Conservation (phyloP, 2,888 invertebrate genomes). For the Andrena chrysosceles region DNA sequence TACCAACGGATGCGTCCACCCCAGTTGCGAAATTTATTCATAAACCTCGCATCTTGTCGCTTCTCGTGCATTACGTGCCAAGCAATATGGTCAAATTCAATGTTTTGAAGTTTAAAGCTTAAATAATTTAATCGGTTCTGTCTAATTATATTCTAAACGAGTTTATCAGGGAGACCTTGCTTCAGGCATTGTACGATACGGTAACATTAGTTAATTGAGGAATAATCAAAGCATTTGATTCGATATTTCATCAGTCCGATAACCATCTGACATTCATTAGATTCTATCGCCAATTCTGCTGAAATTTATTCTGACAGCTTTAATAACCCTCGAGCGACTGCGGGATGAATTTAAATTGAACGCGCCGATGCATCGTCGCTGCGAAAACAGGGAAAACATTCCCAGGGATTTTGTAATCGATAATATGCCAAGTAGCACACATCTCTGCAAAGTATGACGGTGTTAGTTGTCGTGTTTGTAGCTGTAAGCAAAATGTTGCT, state of each 20-base stretch:
- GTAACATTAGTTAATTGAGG: constrained; percentile 22
- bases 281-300: constrained; percentile 42
- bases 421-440: background rate
- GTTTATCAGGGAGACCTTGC: background rate
- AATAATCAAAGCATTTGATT: constrained; percentile 32
- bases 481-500: background rate
- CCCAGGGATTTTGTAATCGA: background rate
- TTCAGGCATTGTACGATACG: background rate
- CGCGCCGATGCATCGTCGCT: constrained; percentile 10
- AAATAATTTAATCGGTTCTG: background rate
- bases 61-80: too few relatives aligned
- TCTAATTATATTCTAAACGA: background rate
- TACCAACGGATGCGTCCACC: too few relatives aligned
- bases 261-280: constrained; percentile 50
- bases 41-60: too few relatives aligned
- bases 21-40: too few relatives aligned
- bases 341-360: constrained; percentile 51
- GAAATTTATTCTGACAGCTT: constrained; percentile 54
- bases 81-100: too few relatives aligned
- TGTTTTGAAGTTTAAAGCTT: too few relatives aligned
- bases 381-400: constrained; percentile 12
- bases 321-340: constrained; percentile 39
- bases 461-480: background rate
- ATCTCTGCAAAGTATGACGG: background rate
- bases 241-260: constrained; percentile 44